These are phyloP conservation scores for Microctonus aethiopoides DNA, from an alignment of 2,888 invertebrate species.

Conservation along the genomic window DNA sequence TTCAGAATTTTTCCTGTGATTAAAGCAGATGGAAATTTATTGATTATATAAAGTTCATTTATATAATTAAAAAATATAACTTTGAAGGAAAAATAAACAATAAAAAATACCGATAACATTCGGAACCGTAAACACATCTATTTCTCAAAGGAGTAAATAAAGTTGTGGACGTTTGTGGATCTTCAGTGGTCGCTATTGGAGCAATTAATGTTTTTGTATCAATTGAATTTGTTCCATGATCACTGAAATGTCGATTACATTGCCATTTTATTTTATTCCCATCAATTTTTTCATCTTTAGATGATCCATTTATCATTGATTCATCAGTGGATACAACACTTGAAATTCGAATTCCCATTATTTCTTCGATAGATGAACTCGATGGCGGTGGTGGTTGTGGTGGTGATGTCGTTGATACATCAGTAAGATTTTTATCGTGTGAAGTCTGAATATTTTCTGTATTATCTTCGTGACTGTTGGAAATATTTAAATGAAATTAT, in stretches of 20 bases:
- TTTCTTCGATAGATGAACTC: conserved; percentile 6
- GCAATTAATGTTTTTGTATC: conserved; percentile 17
- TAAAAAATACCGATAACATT: conserved; percentile 74
- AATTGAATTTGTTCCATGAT: conserved; percentile 32
- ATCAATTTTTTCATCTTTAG: conserved; percentile 32
- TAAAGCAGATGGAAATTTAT: conserved; percentile 21
- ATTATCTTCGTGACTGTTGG: not conserved
- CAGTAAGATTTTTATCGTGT: not conserved
- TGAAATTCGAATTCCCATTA: not conserved
- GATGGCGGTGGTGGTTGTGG: not conserved
- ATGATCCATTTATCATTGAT: conserved; percentile 6
- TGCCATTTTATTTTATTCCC: conserved; percentile 49
- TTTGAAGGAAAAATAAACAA: not conserved
- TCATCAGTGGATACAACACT: not conserved
- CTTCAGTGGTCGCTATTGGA: not conserved
- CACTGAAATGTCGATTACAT: conserved; percentile 43
- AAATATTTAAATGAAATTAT: not conserved
- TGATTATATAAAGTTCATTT: conserved; percentile 2
- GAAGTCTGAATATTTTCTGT: not conserved
- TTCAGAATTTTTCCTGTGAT: conserved; percentile 71
- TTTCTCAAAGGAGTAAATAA: conserved; percentile 59
- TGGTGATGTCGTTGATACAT: not conserved
- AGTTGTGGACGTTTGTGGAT: conserved; percentile 23
- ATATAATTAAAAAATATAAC: not conserved
- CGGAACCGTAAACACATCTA: conserved; percentile 74